A percentile compares a stretch with the other conserved stretches of the same genome.
These are phyloP conservation scores for Hepsetus odoe DNA, from an alignment of 2,113 vertebrate species.

Conservation along the genomic window DNA sequence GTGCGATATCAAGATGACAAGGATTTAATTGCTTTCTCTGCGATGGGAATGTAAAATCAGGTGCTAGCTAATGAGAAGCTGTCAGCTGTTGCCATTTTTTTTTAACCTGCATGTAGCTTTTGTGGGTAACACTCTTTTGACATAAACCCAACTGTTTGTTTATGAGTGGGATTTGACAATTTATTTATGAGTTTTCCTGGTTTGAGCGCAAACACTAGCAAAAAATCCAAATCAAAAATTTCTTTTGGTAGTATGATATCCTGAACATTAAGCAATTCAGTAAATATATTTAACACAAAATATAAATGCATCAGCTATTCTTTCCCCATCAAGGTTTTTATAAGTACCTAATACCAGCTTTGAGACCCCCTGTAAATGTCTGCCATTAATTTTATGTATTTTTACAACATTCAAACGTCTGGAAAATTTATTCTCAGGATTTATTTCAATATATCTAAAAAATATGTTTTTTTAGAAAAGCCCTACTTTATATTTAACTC, in stretches of 20 bases:
- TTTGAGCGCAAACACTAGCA: neutral
- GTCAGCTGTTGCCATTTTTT: slow-evolving; percentile 41
- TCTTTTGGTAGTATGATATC: too few relatives aligned
- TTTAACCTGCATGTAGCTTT: slow-evolving; percentile 28
- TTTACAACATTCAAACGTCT: too few relatives aligned
- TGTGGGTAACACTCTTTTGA: slow-evolving; percentile 15
- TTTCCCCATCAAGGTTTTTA: too few relatives aligned
- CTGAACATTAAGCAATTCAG: too few relatives aligned
- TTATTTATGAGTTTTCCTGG: neutral
- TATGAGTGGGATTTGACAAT: neutral
- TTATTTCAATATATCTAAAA: too few relatives aligned
- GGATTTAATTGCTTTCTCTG: slow-evolving; percentile 40
- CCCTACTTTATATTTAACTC: too few relatives aligned
- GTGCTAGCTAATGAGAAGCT: slow-evolving; percentile 38
- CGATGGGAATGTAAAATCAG: slow-evolving; percentile 1
- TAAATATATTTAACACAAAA: neutral
- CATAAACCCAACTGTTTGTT: slow-evolving; percentile 21
- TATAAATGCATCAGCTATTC: neutral
- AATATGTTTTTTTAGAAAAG: too few relatives aligned
- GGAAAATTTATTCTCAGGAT: too few relatives aligned
- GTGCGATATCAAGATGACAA: slow-evolving; percentile 21
- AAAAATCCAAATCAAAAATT: neutral
- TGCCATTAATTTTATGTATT: too few relatives aligned
- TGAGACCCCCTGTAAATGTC: too few relatives aligned
- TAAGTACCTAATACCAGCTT: too few relatives aligned